Evolutionary conservation across 2,797 vertebrate genomes (phyloP).

Genomic region (Allobates femoralis): DNA sequence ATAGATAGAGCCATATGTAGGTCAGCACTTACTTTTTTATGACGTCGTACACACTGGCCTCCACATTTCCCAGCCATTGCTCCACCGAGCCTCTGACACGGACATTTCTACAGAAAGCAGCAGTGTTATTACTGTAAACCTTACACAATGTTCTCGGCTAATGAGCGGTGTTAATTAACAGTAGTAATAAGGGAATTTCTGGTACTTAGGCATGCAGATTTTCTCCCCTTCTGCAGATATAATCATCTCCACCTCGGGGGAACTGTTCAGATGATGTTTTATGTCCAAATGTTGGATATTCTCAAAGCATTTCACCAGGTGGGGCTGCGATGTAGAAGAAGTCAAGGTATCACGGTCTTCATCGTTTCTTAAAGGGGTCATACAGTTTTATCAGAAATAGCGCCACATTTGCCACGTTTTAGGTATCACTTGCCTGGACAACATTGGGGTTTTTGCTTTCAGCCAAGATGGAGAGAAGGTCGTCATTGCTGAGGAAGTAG

Average conservation of each 20-base stretch:
- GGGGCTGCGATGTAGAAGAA: slow-evolving; percentile 67
- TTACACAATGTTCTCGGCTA: background rate
- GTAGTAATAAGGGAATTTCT: background rate
- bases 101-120: slow-evolving; percentile 68
- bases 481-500: slow-evolving; percentile 77
- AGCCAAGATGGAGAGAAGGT: slow-evolving; percentile 72
- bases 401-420: background rate
- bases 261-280: slow-evolving; percentile 66
- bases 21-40: slow-evolving; percentile 72
- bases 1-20: background rate
- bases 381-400: background rate
- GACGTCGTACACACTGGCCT: slow-evolving; percentile 73
- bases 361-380: background rate
- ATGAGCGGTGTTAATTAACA: slow-evolving; percentile 30
- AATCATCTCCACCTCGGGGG: slow-evolving; percentile 70
- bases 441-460: slow-evolving; percentile 69
- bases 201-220: slow-evolving; percentile 72
- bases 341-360: background rate
- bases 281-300: slow-evolving; percentile 72
- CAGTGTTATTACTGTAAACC: background rate
- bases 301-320: slow-evolving; percentile 75
- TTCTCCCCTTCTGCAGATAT: slow-evolving; percentile 73
- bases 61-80: slow-evolving; percentile 75
- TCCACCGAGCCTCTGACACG: slow-evolving; percentile 72
- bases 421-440: background rate